phyloP scores from a whole-genome alignment of 2,797 vertebrate genomes.

The Holocentrus rufus region DNA sequence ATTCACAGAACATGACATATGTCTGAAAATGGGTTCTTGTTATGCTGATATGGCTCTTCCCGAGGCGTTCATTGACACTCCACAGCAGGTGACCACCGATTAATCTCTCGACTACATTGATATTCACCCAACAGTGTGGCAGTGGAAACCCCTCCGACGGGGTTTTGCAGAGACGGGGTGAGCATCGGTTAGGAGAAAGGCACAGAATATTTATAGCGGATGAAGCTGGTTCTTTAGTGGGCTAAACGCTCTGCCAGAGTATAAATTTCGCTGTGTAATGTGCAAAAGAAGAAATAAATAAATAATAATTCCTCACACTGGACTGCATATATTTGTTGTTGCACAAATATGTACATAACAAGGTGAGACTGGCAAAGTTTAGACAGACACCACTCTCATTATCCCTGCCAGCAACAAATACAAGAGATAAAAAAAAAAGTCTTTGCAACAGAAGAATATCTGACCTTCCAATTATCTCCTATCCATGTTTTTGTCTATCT shows the following conservation, averaged over 20 bases:
- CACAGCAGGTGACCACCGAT: slow-evolving; percentile 72
- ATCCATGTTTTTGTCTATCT: slow-evolving; percentile 39
- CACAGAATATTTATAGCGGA: slow-evolving; percentile 39
- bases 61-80: slow-evolving; percentile 69
- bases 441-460: slow-evolving; percentile 35
- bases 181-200: slow-evolving; percentile 38
- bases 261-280: not conserved
- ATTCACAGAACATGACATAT: slow-evolving; percentile 69
- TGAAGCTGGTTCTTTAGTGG: slow-evolving; percentile 31
- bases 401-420: slow-evolving; percentile 44
- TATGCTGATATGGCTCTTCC: slow-evolving; percentile 69
- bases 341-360: slow-evolving; percentile 39
- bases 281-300: not conserved
- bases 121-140: slow-evolving; percentile 51
- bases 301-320: not conserved
- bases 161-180: slow-evolving; percentile 33
- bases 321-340: slow-evolving; percentile 19
- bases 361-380: slow-evolving; percentile 12
- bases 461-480: slow-evolving; percentile 65
- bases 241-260: not conserved
- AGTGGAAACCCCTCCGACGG: slow-evolving; percentile 46
- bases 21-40: slow-evolving; percentile 67
- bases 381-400: slow-evolving; percentile 41
- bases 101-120: slow-evolving; percentile 70
- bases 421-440: slow-evolving; percentile 5